Evolutionary conservation across 2,113 vertebrate species (phyloP).

Genomic region (Macheiramphus alcinus): DNA sequence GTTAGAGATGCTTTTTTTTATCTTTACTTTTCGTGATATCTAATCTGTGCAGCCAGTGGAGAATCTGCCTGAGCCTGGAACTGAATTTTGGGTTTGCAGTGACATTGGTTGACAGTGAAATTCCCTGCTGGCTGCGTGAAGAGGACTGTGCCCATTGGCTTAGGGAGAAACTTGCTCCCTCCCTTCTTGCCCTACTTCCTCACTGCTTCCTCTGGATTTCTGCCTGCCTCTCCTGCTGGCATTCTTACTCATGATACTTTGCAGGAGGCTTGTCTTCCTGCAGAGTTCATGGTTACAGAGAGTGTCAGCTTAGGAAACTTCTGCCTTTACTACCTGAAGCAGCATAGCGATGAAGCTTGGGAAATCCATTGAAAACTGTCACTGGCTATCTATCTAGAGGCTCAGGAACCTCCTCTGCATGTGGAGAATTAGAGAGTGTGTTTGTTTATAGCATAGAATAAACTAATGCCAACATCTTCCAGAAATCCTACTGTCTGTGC

Average conservation of each 20-base stretch:
- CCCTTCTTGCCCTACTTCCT: background rate
- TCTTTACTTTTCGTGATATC: background rate
- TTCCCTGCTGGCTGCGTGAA: background rate
- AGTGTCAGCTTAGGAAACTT: background rate
- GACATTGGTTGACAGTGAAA: background rate
- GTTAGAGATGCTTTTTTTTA: background rate
- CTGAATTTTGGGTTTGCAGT: background rate
- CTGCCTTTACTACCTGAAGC: background rate
- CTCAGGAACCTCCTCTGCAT: background rate
- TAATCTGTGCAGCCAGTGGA: background rate
- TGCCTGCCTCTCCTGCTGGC: background rate
- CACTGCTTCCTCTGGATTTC: background rate
- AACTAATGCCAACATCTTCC: background rate
- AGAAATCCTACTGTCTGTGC: background rate
- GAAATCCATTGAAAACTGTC: background rate
- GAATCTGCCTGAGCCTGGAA: background rate
- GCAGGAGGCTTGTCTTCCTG: background rate
- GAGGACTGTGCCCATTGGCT: background rate
- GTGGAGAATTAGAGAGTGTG: background rate
- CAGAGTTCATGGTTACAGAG: background rate
- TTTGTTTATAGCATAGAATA: background rate
- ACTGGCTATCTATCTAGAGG: background rate
- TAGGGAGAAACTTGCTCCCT: background rate
- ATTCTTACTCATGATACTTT: background rate
- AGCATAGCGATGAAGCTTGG: background rate